Percentiles rank a stretch among this genome's conserved stretches.
These are phyloP conservation scores for Resseliella maxima DNA, from an alignment of 2,888 invertebrate genomes.

Conservation along the genomic window DNA sequence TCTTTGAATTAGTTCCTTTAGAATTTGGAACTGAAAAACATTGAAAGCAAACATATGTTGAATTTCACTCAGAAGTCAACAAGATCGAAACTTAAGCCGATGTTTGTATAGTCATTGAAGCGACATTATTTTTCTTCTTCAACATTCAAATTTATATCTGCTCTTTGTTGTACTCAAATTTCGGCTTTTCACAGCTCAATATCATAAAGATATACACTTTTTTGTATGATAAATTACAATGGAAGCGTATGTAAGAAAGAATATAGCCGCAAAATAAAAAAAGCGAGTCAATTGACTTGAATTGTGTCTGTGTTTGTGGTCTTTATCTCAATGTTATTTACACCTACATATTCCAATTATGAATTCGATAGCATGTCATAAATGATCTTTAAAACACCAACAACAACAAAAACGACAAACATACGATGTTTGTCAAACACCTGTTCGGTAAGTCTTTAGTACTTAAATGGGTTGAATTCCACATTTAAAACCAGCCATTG, in stretches of 20 bases:
- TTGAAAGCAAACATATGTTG: neutral
- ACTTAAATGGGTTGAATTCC: slow-evolving; percentile 18
- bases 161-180: neutral
- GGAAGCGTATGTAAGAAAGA: neutral
- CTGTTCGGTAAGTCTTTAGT: neutral
- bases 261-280: neutral
- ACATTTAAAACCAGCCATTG: neutral
- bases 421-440: neutral
- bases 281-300: neutral
- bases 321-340: neutral
- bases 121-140: neutral
- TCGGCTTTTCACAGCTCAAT: neutral
- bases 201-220: neutral
- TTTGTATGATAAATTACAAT: slow-evolving; percentile 24
- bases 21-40: neutral
- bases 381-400: slow-evolving; percentile 34
- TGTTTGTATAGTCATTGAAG: slow-evolving; percentile 9
- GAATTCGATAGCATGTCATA: slow-evolving; percentile 48
- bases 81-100: slow-evolving; percentile 4
- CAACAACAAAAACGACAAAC: neutral
- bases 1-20: slow-evolving; percentile 7
- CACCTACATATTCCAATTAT: slow-evolving; percentile 13
- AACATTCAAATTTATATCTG: neutral
- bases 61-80: slow-evolving; percentile 24
- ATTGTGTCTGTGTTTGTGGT: neutral